Percentiles rank a stretch among this genome's conserved stretches.
These are phyloP conservation scores for Lasioglossum albipes DNA, from an alignment of 1,140 invertebrate species.

Conservation along the genomic window DNA sequence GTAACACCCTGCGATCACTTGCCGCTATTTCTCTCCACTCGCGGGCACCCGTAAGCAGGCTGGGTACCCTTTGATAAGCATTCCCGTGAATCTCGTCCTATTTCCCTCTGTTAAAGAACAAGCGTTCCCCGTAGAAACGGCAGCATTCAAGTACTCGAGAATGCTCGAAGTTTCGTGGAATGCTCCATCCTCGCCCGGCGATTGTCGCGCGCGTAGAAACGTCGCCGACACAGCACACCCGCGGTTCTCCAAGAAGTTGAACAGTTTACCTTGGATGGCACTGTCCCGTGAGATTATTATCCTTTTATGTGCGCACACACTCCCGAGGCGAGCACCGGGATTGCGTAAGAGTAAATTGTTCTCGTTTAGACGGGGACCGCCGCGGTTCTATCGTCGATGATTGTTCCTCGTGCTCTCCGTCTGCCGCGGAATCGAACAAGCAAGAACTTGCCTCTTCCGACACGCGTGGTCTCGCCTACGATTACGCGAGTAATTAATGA, in stretches of 20 bases:
- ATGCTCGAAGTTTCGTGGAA: too few species aligned
- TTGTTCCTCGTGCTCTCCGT: not conserved
- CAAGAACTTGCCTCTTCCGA: not conserved
- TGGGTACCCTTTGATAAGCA: too few species aligned
- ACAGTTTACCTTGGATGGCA: slow-evolving; percentile 42
- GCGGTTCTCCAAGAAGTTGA: slow-evolving; percentile 11
- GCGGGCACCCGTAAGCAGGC: too few species aligned
- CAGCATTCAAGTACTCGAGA: too few species aligned
- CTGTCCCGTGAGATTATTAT: slow-evolving; percentile 37
- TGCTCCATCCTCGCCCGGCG: too few species aligned
- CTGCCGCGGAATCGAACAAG: not conserved
- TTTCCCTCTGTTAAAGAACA: too few species aligned
- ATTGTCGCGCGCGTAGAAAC: not conserved
- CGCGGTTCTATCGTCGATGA: not conserved
- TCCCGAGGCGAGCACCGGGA: not conserved
- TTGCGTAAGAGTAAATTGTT: slow-evolving; percentile 30
- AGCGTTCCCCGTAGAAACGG: too few species aligned
- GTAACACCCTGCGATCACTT: too few species aligned
- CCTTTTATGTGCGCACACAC: slow-evolving; percentile 42
- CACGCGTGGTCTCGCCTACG: slow-evolving; percentile 38
- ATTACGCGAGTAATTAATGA: slow-evolving; percentile 77
- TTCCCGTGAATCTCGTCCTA: too few species aligned
- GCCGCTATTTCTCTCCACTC: too few species aligned
- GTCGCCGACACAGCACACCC: not conserved
- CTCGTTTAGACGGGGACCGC: too few species aligned